Base-by-base conservation (phyloP, 2,888 invertebrate species). In the Epinotia bilunana region DNA sequence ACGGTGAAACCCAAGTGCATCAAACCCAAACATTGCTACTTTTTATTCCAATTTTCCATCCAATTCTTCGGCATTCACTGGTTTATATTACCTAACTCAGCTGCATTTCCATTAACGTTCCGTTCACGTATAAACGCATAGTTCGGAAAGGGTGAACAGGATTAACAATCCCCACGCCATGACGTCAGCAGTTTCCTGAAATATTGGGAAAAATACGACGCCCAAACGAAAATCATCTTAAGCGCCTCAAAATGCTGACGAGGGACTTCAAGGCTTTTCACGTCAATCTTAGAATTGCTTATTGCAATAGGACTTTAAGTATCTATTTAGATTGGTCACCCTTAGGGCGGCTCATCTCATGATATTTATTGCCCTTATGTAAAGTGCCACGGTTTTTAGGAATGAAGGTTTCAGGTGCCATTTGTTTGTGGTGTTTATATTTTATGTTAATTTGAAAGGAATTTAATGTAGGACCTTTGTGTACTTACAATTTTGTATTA, bases 201-300 rank as follows among this genome's bases (percentile, higher is more conserved):
- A 83, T 86, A 86, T 86, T 83, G 83, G 81, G 81, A 82, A 82
- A 84, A 86, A 86, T 87, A 87, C 85, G 83, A 84, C 82, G 78
- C 78, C 4, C 1, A 11, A 12, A 39, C n/a, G 11, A 9, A 46
- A 69, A 23, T 6, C 7, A 12, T 12, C 60, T 58, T 69, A 69
- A 58, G 46, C 23, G 69, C 46, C 69, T 9, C 6, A 46, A 23
- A 28, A 0, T 2, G 12, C 1, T 13, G 20, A 13, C 23, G 43
- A 57, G 57, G 9, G 43, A 58, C 20, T 43, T 23, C 6, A 68
- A 13, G 13, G 1, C 57, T 43, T 68, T 43, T 58, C 43, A 58
- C 18, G 16, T 23, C 23, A 53, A 16, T 2, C 53, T 53, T 13
- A 53, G n/a, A 53, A 53, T 53, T n/a, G 53, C n/a, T 53, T 53